phyloP scores from a whole-genome alignment of 2,888 invertebrate genomes.

The Ctena decussata region DNA sequence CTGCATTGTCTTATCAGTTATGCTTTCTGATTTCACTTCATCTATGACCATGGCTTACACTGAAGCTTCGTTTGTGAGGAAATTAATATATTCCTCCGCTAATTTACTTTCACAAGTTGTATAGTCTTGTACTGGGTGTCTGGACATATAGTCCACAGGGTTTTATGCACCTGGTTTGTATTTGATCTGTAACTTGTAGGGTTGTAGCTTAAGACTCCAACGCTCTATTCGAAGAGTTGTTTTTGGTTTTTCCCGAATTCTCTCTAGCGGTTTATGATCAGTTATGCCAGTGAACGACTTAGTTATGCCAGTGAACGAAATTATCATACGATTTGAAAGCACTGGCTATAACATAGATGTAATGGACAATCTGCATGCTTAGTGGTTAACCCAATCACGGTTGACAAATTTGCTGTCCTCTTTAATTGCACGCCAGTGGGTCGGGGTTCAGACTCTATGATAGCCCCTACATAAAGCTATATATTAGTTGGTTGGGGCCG shows the following conservation, averaged over 20 bases:
- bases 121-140: constrained; percentile 54
- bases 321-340: too few species aligned
- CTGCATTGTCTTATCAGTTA: constrained; percentile 53
- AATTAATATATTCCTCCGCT: constrained; percentile 71
- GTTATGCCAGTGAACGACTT: constrained; percentile 60
- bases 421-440: too few species aligned
- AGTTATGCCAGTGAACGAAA: too few species aligned
- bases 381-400: too few species aligned
- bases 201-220: constrained; percentile 58
- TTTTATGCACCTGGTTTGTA: constrained; percentile 66
- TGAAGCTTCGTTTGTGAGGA: constrained; percentile 43
- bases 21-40: constrained; percentile 60
- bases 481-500: too few species aligned
- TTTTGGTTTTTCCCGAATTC: constrained; percentile 43
- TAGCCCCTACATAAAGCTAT: too few species aligned
- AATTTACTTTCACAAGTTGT: constrained; percentile 32
- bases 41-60: constrained; percentile 69
- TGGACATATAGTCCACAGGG: constrained; percentile 70
- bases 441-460: too few species aligned
- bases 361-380: too few species aligned
- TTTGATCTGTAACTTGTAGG: constrained; percentile 53
- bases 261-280: constrained; percentile 70
- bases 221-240: constrained; percentile 68
- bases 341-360: too few species aligned
- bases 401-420: too few species aligned